A percentile compares a stretch with the other conserved stretches of the same genome.
These are phyloP conservation scores for Stenodera caucasica DNA, from an alignment of 2,888 invertebrate species.

Conservation along the genomic window DNA sequence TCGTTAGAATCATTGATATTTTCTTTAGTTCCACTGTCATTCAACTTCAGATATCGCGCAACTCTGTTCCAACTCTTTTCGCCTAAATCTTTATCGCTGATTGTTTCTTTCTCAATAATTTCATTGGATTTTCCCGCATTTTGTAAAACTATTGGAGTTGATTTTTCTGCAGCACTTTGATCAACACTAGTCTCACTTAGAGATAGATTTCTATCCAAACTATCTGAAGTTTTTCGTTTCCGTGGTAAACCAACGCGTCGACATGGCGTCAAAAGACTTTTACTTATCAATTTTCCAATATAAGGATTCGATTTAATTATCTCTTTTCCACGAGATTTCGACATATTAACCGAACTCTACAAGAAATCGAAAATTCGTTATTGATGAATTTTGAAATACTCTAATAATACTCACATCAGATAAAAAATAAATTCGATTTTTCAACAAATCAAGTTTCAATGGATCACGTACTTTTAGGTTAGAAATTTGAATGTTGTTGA, in stretches of 20 bases:
- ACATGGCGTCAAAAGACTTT: slow-evolving; percentile 20
- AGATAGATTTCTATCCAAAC: neutral
- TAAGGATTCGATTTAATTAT: slow-evolving; percentile 6
- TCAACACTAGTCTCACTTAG: neutral
- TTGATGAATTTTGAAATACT: too few species aligned
- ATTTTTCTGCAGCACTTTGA: neutral
- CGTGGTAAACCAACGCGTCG: slow-evolving; percentile 13
- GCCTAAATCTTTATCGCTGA: neutral
- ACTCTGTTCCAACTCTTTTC: neutral
- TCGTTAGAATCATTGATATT: too few species aligned
- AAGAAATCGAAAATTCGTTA: too few species aligned
- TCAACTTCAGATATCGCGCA: neutral
- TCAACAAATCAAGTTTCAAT: too few species aligned
- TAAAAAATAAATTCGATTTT: too few species aligned
- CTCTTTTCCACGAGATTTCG: neutral
- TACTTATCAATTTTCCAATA: slow-evolving; percentile 15
- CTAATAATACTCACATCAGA: too few species aligned
- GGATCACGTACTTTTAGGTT: too few species aligned
- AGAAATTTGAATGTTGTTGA: too few species aligned
- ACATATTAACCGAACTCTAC: neutral
- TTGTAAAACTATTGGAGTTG: neutral
- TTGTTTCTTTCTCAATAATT: neutral
- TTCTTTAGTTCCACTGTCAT: neutral
- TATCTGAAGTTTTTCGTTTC: slow-evolving; percentile 15
- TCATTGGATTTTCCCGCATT: neutral